These are phyloP conservation scores for Leptinotarsa peninsularis DNA, from an alignment of 2,888 invertebrate species.

Conservation along the genomic window DNA sequence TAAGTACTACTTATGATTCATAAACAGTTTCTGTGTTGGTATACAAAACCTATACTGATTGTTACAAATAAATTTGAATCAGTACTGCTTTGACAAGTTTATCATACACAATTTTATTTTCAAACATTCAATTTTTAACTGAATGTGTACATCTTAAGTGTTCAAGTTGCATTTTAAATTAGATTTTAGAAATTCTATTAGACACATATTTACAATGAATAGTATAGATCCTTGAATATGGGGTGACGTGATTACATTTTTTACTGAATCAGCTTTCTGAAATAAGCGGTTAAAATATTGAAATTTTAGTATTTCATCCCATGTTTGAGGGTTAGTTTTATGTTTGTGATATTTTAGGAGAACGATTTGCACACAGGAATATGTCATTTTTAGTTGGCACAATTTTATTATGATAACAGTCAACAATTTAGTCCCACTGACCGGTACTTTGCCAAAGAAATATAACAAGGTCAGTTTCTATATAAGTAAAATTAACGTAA, in stretches of 20 bases:
- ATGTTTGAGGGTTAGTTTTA: slow-evolving; percentile 4
- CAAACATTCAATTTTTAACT: background rate
- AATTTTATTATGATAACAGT: background rate
- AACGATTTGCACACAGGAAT: slow-evolving; percentile 2
- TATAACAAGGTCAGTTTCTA: background rate
- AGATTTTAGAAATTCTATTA: slow-evolving; percentile 5
- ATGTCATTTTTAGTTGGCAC: background rate
- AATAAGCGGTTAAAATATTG: background rate
- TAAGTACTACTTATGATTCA: too few species aligned
- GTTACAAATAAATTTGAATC: too few species aligned
- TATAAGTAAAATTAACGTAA: background rate
- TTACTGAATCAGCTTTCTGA: background rate
- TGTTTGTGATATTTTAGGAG: background rate
- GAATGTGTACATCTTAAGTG: background rate
- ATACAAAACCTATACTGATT: too few species aligned
- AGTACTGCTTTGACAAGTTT: too few species aligned
- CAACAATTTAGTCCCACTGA: too few species aligned
- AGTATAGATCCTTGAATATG: slow-evolving; percentile 12
- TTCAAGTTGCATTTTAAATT: slow-evolving; percentile 6
- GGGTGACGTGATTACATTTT: background rate
- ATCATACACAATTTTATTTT: background rate
- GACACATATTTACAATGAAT: background rate
- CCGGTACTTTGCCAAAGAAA: too few species aligned
- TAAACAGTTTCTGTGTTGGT: too few species aligned
- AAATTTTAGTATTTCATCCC: background rate